phyloP scores from a whole-genome alignment of 2,797 vertebrate species.

The Scolopax bukidnonensis region DNA sequence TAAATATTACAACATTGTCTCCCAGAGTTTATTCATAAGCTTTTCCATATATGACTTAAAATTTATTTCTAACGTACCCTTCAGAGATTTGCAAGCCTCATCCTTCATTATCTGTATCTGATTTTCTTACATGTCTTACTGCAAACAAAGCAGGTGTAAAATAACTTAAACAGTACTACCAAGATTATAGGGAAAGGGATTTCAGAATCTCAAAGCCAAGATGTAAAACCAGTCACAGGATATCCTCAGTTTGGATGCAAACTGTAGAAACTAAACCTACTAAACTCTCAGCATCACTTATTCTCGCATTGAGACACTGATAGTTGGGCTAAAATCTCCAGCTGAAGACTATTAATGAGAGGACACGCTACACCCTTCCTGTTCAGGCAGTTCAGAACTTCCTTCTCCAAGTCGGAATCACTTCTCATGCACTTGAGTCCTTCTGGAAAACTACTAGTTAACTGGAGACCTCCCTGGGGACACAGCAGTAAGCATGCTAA shows the following conservation, averaged over 20 bases:
- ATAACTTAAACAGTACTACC: background rate
- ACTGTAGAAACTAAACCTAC: background rate
- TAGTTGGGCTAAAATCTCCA: background rate
- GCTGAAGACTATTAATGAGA: background rate
- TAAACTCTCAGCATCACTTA: background rate
- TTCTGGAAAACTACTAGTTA: constrained; percentile 30
- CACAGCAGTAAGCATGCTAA: constrained; percentile 1
- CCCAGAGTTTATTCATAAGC: background rate
- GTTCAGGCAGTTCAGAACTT: constrained; percentile 3
- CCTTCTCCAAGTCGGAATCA: background rate
- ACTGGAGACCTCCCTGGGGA: background rate
- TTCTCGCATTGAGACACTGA: background rate
- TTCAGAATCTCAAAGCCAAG: background rate
- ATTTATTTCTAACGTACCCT: background rate
- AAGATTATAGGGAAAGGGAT: background rate
- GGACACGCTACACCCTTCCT: constrained; percentile 57
- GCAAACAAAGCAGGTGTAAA: background rate
- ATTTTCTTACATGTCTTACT: background rate
- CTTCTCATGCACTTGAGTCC: background rate
- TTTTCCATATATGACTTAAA: background rate
- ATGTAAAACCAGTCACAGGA: background rate
- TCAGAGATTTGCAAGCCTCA: background rate
- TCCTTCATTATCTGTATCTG: background rate
- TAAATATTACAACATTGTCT: background rate
- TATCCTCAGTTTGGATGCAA: background rate